A percentile compares a stretch with the other conserved stretches of the same genome.
phyloP scores from a whole-genome alignment of 2,888 invertebrate species.

The Dasysyrphus albostriatus region DNA sequence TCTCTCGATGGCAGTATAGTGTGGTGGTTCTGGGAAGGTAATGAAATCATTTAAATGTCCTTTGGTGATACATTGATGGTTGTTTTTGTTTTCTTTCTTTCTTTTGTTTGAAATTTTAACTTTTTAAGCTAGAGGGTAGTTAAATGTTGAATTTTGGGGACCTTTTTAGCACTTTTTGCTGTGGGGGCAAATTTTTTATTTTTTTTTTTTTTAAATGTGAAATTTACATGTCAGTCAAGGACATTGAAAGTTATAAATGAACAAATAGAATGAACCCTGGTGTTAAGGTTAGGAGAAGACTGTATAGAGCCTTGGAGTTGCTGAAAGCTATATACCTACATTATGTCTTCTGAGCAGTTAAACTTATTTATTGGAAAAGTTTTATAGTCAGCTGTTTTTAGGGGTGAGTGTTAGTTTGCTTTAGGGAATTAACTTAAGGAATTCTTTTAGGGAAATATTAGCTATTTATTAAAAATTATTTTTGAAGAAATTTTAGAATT shows the following conservation, averaged over 20 bases:
- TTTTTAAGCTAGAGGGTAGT: constrained; percentile 28
- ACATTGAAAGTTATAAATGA: constrained; percentile 44
- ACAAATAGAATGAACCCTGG: background rate
- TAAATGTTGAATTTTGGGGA: constrained; percentile 25
- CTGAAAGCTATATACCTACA: constrained; percentile 23
- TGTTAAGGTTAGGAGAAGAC: no score
- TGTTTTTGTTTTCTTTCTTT: constrained; percentile 9
- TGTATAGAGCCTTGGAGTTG: background rate
- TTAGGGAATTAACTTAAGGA: background rate
- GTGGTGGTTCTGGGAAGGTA: constrained; percentile 10
- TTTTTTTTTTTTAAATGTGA: constrained; percentile 32
- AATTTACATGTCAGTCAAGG: constrained; percentile 66
- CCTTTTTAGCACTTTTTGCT: constrained; percentile 50
- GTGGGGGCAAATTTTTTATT: constrained; percentile 42
- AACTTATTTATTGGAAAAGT: constrained; percentile 53
- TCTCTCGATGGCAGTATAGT: background rate
- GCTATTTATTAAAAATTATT: no score
- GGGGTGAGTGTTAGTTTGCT: background rate
- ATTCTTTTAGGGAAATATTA: background rate
- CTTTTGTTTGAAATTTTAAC: constrained; percentile 7
- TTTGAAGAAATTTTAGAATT: no score
- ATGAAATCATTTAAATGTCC: constrained; percentile 58
- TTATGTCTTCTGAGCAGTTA: background rate
- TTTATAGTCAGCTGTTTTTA: constrained; percentile 16
- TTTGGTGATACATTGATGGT: constrained; percentile 42